phyloP scores from a whole-genome alignment of 2,113 vertebrate genomes.

The Acanthochromis polyacanthus region DNA sequence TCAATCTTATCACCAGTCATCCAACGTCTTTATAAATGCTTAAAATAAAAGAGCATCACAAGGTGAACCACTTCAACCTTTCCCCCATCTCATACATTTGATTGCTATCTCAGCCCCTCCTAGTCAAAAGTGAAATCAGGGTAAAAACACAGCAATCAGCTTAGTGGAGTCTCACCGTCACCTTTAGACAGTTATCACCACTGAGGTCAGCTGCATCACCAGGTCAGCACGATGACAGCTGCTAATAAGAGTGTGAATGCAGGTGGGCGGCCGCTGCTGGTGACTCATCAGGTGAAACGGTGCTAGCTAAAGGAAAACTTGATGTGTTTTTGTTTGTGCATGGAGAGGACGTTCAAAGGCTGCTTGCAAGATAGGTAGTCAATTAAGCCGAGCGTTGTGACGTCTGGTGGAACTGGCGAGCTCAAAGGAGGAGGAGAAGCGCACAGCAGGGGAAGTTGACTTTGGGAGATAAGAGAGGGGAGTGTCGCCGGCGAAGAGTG shows the following conservation, averaged over 20 bases:
- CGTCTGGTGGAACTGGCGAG: constrained; percentile 23
- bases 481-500: background rate
- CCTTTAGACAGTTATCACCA: constrained; percentile 46
- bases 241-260: constrained; percentile 66
- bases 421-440: background rate
- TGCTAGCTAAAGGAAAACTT: background rate
- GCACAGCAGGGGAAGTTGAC: constrained; percentile 41
- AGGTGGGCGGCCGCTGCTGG: constrained; percentile 22
- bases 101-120: background rate
- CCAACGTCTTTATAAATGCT: background rate
- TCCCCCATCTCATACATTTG: constrained; percentile 3
- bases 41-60: background rate
- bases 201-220: constrained; percentile 66
- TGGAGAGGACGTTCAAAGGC: background rate
- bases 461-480: background rate
- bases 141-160: constrained; percentile 36
- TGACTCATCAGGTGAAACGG: constrained; percentile 66
- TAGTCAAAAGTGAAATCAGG: background rate
- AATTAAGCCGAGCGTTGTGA: constrained; percentile 44
- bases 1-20: background rate
- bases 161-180: constrained; percentile 31
- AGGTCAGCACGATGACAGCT: constrained; percentile 56
- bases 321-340: background rate
- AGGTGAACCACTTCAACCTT: background rate
- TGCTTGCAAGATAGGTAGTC: background rate